Base-by-base conservation (phyloP, 1,140 invertebrate genomes). In the Habropoda laboriosa region DNA sequence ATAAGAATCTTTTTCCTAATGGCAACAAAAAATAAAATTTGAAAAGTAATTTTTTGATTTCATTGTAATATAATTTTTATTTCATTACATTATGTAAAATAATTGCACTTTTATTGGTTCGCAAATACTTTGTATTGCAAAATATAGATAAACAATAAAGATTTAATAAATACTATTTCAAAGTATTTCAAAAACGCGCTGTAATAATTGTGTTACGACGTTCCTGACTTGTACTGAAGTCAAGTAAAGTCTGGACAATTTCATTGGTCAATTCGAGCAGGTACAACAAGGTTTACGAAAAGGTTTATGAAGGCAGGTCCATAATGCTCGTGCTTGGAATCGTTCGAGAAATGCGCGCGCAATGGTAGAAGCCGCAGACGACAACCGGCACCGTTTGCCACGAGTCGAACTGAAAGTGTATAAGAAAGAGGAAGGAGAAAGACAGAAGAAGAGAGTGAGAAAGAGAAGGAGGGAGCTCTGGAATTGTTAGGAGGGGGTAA, bases 1-100 rank as follows among this genome's bases (percentile, higher is more conserved):
- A 94, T 99, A 99, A 79, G 95, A 95, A 94, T 99, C 98, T 91
- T 98, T 99, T 90, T 98, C 97, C 98, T 99, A 92, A 16, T 94
- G 93, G 83, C 84, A 91, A 86, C 87, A 87, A 40, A 58, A 57
- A 35, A 58, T 53, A 3, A 47, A 32, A 53, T 42, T 4, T 3
- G 57, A 8, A 38, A 2, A 27, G 13, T 21, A 16, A 51, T 4
- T 13, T 60, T 60, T 2, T 35, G 60, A 3, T 3, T 10, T 7
- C 12, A 42, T 21, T 1, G 5, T n/a, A n/a, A n/a, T n/a, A n/a
- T n/a, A 35, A 27, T 32, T n/a, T 16, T 21, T 6, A 27, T 42
- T n/a, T 16, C 7, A 60, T 58, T 49, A 38, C 16, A 51, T 63
- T 63, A 18, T 18, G 0, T 24, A 55, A 4, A 3, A 53, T 47